Evolutionary conservation across 2,888 invertebrate genomes (phyloP), one percentile per base, ranked within the genome.

Genomic region (Xestia xanthographa): DNA sequence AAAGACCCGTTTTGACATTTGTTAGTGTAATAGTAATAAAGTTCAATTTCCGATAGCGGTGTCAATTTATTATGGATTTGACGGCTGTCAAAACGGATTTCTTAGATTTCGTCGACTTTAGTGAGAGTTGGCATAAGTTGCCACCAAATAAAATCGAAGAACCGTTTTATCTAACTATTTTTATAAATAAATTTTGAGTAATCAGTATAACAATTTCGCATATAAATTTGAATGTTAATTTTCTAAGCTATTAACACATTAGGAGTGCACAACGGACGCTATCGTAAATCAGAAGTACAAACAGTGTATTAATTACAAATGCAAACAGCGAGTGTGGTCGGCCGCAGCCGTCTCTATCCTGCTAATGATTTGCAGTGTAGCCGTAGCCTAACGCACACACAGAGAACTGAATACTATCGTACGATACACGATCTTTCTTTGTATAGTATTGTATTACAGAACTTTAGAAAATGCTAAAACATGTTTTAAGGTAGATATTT

Each of bases 281-380:
- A 94, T 94, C 96, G 95, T 96, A 96, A 96, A 96, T 96, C 96
- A 96, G 94, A 92, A 94, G 94, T 92, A 93, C 95, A 96, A 96
- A 96, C 96, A 96, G 94, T 96, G 95, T 96, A 96, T 96, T 96
- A 96, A 96, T 96, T 96, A 96, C 95, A 94, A 95, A 96, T 96
- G 95, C 96, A 95, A 96, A 96, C 96, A 96, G 95, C 95, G 92
- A 95, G 94, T 95, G 95, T 94, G 95, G 95, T 93, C 93, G 90
- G 92, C 95, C 96, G 94, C 95, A 93, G 93, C 94, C 95, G 93
- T 95, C 95, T 95, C 95, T 95, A 95, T 95, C 93, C 94, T 94
- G 94, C 95, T 95, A 96, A 96, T 96, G 96, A 96, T 96, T 96
- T 96, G 95, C 95, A 95, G 94, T 92, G 92, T 92, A 93, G 93